Percentiles rank a stretch among this genome's conserved stretches.
Evolutionary conservation across 2,113 vertebrate genomes (phyloP).

Genomic region (Chiloscyllium plagiosum): DNA sequence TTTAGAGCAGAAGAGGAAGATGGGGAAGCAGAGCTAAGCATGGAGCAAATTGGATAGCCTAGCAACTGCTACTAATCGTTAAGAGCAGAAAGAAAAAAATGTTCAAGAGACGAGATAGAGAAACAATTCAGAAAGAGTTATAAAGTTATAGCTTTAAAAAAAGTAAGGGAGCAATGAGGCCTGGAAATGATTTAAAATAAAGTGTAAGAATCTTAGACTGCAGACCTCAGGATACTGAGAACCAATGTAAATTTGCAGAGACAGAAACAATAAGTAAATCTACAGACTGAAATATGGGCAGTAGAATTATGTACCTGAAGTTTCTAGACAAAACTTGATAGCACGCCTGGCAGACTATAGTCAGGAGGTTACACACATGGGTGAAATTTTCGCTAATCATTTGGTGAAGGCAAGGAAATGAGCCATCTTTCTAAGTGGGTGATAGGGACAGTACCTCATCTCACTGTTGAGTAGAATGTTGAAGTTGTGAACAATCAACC

Average conservation of each 20-base stretch:
- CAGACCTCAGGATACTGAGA: not conserved
- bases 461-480: not conserved
- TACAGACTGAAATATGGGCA: not conserved
- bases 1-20: not conserved
- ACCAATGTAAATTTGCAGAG: not conserved
- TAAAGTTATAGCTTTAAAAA: not conserved
- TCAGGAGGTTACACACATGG: not conserved
- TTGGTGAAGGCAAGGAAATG: not conserved
- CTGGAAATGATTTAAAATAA: not conserved
- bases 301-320: not conserved
- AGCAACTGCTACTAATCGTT: not conserved
- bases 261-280: not conserved
- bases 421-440: not conserved
- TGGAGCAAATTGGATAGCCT: not conserved
- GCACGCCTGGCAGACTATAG: not conserved
- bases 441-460: not conserved
- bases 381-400: not conserved
- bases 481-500: not conserved
- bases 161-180: not conserved
- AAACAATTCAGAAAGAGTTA: not conserved
- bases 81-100: not conserved
- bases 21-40: too few relatives aligned
- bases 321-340: not conserved
- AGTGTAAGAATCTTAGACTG: not conserved
- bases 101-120: not conserved